phyloP scores from a whole-genome alignment of 1,140 invertebrate genomes.

The Vollenhovia emeryi region DNA sequence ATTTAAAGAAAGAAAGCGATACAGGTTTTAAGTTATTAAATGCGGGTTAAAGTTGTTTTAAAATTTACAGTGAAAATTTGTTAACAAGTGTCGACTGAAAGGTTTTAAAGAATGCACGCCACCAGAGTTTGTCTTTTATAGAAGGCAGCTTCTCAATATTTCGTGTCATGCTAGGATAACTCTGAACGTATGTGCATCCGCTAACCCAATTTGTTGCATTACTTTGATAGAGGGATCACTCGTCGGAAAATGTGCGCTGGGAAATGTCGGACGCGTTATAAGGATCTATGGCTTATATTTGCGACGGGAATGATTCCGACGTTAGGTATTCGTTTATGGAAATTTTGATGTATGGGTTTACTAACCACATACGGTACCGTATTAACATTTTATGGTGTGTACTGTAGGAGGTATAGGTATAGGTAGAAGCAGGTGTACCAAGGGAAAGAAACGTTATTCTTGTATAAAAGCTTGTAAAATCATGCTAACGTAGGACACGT shows the following conservation, averaged over 20 bases:
- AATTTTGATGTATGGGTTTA: conserved; percentile 19
- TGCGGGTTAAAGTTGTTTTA: background rate
- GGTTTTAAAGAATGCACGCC: conserved; percentile 10
- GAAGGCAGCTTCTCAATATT: conserved; percentile 26
- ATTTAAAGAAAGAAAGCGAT: background rate
- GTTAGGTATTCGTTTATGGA: conserved; percentile 29
- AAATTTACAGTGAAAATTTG: conserved; percentile 26
- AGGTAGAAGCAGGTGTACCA: background rate
- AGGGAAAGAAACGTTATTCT: background rate
- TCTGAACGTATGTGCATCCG: conserved; percentile 29
- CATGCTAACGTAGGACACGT: background rate
- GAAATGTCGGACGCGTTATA: conserved; percentile 10
- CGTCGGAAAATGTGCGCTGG: conserved; percentile 7
- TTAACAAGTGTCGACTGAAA: conserved; percentile 3
- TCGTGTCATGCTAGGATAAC: conserved; percentile 23
- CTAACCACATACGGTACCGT: background rate
- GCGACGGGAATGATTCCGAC: conserved; percentile 30
- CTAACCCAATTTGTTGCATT: conserved; percentile 47
- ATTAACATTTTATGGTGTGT: conserved; percentile 31
- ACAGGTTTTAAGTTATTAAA: conserved; percentile 38
- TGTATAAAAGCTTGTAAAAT: conserved; percentile 9
- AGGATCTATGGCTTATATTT: conserved; percentile 10
- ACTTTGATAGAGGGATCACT: conserved; percentile 30
- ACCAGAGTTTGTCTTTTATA: background rate
- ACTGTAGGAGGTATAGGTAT: background rate